Base-by-base conservation (phyloP, 2,888 invertebrate genomes). In the Eristalinus aeneus region DNA sequence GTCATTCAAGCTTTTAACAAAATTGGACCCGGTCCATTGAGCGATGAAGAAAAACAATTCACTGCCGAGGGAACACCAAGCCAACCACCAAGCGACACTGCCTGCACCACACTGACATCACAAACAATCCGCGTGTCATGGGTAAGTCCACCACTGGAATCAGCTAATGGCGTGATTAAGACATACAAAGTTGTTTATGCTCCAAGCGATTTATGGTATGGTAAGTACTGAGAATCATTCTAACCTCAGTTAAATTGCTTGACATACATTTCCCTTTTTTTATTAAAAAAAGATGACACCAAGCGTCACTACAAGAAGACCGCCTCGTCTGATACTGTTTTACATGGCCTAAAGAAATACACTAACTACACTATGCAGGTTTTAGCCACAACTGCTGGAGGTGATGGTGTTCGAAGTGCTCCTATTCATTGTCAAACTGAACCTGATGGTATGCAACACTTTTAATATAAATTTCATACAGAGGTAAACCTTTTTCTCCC, bases 351-450 rank as follows among this genome's bases (percentile, higher is more conserved):
- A 72, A 97, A 97, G 92, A 98, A 98, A 92, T 98, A 96, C 93
- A 98, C 98, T 1, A 98, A 99, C 93, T 99, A 98, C 93, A 98
- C 98, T 78, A 97, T 99, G 95, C 98, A 98, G 94, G 98, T 99
- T 36, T 93, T 98, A 89, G 98, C 98, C 23, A 98, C 96, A 90
- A 98, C 98, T 8, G 96, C 98, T 76, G 98, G 98, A 88, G 99
- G 99, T 11, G 98, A 98, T 92, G 98, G 98, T 86, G 98, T 98
- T 61, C 95, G 97, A 89, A 93, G 93, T 89, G 89, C 90, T n/a
- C 89, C 93, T 79, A 97, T 98, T 89, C 97, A 97, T 92, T 98
- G 98, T 92, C 97, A 97, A 93, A 98, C 98, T 67, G 97, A 98
- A 94, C 98, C 98, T 93, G 98, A 98, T 93, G 97, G 98, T 98